Conservation (phyloP, 2,797 vertebrate genomes). For the Oreochromis mossambicus region DNA sequence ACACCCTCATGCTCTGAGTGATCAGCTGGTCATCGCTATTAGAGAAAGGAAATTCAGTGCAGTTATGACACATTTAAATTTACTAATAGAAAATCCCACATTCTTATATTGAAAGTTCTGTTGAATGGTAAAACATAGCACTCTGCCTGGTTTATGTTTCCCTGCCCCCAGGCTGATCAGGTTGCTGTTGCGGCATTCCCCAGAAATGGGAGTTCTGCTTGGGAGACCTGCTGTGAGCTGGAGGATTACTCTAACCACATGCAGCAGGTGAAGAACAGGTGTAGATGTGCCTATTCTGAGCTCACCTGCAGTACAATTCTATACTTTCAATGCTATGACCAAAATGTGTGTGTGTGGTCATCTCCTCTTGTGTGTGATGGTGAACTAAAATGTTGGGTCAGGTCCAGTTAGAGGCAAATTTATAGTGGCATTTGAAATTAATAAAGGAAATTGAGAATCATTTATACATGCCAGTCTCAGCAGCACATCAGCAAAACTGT, state of each 20-base stretch:
- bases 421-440: constrained; percentile 80
- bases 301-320: not conserved
- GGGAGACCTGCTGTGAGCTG: not conserved
- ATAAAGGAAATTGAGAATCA: constrained; percentile 85
- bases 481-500: constrained; percentile 78
- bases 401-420: constrained; percentile 65
- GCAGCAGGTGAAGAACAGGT: not conserved
- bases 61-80: not conserved
- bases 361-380: constrained; percentile 8
- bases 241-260: not conserved
- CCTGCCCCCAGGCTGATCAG: not conserved
- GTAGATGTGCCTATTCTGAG: not conserved
- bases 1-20: not conserved
- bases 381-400: constrained; percentile 11
- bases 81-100: not conserved
- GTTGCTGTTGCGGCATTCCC: not conserved
- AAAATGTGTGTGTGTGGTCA: not conserved
- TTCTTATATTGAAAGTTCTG: not conserved
- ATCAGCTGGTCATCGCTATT: not conserved
- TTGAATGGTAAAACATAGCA: not conserved
- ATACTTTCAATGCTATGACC: not conserved
- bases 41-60: not conserved
- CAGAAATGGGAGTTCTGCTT: not conserved
- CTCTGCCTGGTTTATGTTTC: not conserved
- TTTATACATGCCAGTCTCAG: constrained; percentile 76